Percentiles rank a stretch among this genome's conserved stretches.
phyloP scores from a whole-genome alignment of 2,113 vertebrate species.

The Lycocorax pyrrhopterus region DNA sequence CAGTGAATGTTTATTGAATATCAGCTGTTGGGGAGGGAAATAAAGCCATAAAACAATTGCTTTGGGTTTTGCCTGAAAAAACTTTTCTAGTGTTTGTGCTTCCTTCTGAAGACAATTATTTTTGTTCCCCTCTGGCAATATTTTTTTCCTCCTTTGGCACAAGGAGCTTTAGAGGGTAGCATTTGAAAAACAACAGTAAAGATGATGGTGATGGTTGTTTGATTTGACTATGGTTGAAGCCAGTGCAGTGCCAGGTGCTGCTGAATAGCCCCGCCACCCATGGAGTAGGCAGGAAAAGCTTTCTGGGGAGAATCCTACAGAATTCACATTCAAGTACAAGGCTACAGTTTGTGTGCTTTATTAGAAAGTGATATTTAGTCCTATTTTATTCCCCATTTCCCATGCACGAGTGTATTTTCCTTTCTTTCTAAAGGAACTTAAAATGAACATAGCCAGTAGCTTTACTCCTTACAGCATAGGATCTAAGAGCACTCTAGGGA shows the following conservation, averaged over 20 bases:
- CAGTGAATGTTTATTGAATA: not conserved
- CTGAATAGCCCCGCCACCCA: not conserved
- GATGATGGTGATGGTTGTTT: not conserved
- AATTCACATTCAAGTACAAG: not conserved
- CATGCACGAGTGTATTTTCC: not conserved
- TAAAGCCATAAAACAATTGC: not conserved
- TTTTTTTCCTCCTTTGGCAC: not conserved
- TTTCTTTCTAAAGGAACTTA: not conserved
- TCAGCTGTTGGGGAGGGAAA: not conserved
- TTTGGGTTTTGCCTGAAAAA: not conserved
- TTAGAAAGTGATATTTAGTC: not conserved
- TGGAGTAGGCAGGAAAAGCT: not conserved
- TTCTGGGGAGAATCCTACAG: not conserved
- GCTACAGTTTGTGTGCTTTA: not conserved
- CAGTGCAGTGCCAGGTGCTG: not conserved
- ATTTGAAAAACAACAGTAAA: not conserved
- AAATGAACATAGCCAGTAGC: not conserved
- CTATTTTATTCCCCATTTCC: not conserved
- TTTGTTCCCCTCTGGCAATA: not conserved
- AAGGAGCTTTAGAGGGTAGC: not conserved
- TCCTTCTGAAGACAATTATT: not conserved
- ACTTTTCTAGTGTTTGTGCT: not conserved
- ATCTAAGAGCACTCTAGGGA: not conserved
- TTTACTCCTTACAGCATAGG: not conserved
- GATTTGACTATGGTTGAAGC: not conserved